These are phyloP conservation scores for Atherinomorus stipes DNA, from an alignment of 2,113 vertebrate species.

Conservation along the genomic window DNA sequence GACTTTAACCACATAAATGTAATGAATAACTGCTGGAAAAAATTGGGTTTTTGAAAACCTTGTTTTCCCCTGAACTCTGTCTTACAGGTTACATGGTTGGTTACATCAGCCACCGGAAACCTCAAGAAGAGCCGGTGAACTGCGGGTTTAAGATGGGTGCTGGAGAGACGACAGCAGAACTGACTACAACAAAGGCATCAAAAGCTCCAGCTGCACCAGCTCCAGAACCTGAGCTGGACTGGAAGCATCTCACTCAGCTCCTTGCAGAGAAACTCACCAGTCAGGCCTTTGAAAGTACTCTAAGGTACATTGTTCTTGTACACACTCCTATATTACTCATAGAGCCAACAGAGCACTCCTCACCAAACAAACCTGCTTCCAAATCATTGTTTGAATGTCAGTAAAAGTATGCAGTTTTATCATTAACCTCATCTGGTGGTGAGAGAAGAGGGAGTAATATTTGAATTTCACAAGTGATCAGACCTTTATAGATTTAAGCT, in stretches of 20 bases:
- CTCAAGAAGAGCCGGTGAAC: not conserved
- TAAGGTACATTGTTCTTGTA: slow-evolving; percentile 75
- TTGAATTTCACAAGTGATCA: too few relatives aligned
- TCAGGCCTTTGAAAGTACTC: slow-evolving; percentile 26
- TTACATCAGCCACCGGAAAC: slow-evolving; percentile 67
- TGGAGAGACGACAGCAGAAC: not conserved
- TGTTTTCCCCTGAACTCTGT: not conserved
- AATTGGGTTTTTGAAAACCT: too few relatives aligned
- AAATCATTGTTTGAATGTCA: not conserved
- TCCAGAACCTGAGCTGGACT: slow-evolving; percentile 61
- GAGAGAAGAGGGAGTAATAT: too few relatives aligned
- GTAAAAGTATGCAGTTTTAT: too few relatives aligned
- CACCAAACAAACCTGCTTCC: not conserved
- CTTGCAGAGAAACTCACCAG: slow-evolving; percentile 73
- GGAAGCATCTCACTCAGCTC: slow-evolving; percentile 75
- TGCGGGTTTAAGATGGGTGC: not conserved
- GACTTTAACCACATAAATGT: too few relatives aligned
- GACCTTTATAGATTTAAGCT: too few relatives aligned
- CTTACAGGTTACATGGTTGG: slow-evolving; percentile 87
- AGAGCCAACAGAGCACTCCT: not conserved
- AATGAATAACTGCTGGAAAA: too few relatives aligned
- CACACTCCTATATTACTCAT: not conserved
- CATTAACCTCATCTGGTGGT: too few relatives aligned
- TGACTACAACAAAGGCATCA: not conserved
- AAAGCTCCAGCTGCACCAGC: not conserved